Conservation (phyloP, 1,140 invertebrate genomes). For the Oryzaephilus surinamensis region DNA sequence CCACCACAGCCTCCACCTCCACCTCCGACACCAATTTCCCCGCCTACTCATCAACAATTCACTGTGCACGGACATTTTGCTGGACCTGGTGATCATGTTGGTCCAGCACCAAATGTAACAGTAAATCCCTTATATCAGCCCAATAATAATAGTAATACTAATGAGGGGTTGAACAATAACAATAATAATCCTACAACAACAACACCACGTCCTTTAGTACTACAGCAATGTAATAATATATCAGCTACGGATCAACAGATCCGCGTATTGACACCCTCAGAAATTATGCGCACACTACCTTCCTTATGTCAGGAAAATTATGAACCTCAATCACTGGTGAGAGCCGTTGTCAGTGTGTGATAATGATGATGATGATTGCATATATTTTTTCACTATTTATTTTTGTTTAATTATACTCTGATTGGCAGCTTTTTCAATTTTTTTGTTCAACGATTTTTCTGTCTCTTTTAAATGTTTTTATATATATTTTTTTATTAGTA, state of each 20-base stretch:
- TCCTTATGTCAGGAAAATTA: constrained; percentile 61
- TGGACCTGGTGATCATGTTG: constrained; percentile 31
- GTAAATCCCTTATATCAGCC: constrained; percentile 42
- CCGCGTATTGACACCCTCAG: constrained; percentile 71
- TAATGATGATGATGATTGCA: too few relatives aligned
- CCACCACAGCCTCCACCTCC: constrained; percentile 17
- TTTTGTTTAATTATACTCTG: too few relatives aligned
- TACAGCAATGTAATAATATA: too few relatives aligned
- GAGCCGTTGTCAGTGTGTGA: constrained; percentile 33
- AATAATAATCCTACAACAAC: neutral
- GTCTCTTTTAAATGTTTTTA: too few relatives aligned
- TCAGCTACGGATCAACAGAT: constrained; percentile 58
- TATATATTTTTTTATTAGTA: too few relatives aligned
- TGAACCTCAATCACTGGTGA: constrained; percentile 53
- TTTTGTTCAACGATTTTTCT: too few relatives aligned
- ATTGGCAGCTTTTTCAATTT: too few relatives aligned
- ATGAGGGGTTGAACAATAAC: neutral
- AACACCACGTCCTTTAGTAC: constrained; percentile 8
- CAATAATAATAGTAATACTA: constrained; percentile 9
- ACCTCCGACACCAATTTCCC: constrained; percentile 20
- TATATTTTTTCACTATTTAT: too few relatives aligned
- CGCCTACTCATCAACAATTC: constrained; percentile 34
- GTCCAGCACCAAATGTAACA: constrained; percentile 46
- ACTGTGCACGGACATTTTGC: constrained; percentile 33
- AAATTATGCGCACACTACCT: constrained; percentile 78